Evolutionary conservation across 2,888 invertebrate genomes (phyloP).

Genomic region (Desoria tigrina): DNA sequence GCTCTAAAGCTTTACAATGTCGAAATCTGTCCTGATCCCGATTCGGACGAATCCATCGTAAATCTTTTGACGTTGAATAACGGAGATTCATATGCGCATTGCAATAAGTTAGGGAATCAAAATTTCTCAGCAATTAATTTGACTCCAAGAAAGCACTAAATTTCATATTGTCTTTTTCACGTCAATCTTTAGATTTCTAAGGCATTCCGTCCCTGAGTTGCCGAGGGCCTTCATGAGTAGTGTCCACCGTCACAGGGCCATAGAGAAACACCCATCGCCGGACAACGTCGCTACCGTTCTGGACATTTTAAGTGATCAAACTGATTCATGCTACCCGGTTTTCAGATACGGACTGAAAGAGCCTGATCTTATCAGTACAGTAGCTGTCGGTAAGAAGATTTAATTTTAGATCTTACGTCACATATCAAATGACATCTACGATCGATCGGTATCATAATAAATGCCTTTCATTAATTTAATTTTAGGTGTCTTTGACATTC

Average conservation of each 20-base stretch:
- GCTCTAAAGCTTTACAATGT: slow-evolving; percentile 68
- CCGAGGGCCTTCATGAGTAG: slow-evolving; percentile 67
- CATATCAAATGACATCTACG: too few species aligned
- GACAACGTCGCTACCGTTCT: slow-evolving; percentile 65
- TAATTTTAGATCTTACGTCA: too few species aligned
- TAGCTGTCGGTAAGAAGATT: slow-evolving; percentile 21
- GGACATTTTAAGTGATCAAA: slow-evolving; percentile 72
- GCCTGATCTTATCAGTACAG: slow-evolving; percentile 12
- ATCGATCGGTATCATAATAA: too few species aligned
- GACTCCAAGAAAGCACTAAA: too few species aligned
- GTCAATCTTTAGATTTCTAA: slow-evolving; percentile 70
- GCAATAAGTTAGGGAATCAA: slow-evolving; percentile 83
- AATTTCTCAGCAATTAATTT: too few species aligned
- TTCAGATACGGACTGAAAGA: slow-evolving; percentile 60
- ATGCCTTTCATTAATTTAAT: too few species aligned
- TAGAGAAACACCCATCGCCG: slow-evolving; percentile 65
- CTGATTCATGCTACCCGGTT: slow-evolving; percentile 66
- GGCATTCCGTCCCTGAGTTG: slow-evolving; percentile 67
- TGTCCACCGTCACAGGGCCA: slow-evolving; percentile 66
- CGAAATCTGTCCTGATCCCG: slow-evolving; percentile 70
- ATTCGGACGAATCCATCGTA: slow-evolving; percentile 64
- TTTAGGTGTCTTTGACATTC: slow-evolving; percentile 76
- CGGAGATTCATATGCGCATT: slow-evolving; percentile 70
- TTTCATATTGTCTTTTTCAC: too few species aligned
- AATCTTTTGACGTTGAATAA: slow-evolving; percentile 65